Conservation (phyloP, 1,140 invertebrate species). For the Drosophila santomea region DNA sequence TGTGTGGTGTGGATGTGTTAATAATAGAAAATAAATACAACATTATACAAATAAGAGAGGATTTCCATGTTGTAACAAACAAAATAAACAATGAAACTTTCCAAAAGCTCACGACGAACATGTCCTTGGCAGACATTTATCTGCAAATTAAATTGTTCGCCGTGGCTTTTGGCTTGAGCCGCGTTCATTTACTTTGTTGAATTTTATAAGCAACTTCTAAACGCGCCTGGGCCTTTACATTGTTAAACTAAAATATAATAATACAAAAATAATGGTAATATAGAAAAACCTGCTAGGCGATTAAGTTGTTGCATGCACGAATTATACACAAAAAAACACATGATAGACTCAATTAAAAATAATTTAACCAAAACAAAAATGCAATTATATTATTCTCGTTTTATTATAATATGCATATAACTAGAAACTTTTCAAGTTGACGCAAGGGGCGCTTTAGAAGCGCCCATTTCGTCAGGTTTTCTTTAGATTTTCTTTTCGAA, state of each 20-base stretch:
- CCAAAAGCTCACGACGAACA: conserved; percentile 35
- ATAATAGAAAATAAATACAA: conserved; percentile 78
- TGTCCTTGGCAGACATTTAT: not conserved
- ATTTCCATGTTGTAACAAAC: conserved; percentile 49
- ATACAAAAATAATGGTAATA: conserved; percentile 59
- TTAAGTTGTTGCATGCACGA: conserved; percentile 64
- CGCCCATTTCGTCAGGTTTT: conserved; percentile 34
- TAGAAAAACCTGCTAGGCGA: conserved; percentile 39
- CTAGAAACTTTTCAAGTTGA: conserved; percentile 66
- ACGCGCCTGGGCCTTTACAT: conserved; percentile 23
- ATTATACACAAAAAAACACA: conserved; percentile 73
- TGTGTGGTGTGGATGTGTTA: conserved; percentile 26
- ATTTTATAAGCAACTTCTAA: conserved; percentile 13
- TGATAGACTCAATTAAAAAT: conserved; percentile 58
- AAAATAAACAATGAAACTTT: conserved; percentile 53
- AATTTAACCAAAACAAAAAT: conserved; percentile 52
- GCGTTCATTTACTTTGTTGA: conserved; percentile 14
- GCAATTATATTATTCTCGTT: conserved; percentile 69
- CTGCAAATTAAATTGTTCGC: not conserved
- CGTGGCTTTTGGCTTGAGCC: conserved; percentile 3
- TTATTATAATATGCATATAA: conserved; percentile 56
- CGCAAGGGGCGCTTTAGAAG: conserved; percentile 61
- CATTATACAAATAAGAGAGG: conserved; percentile 74
- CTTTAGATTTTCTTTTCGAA: conserved; percentile 41
- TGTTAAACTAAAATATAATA: conserved; percentile 72